Percentiles rank a stretch among this genome's conserved stretches.
Evolutionary conservation across 2,888 invertebrate species (phyloP).

Genomic region (Nemoura dubitans): DNA sequence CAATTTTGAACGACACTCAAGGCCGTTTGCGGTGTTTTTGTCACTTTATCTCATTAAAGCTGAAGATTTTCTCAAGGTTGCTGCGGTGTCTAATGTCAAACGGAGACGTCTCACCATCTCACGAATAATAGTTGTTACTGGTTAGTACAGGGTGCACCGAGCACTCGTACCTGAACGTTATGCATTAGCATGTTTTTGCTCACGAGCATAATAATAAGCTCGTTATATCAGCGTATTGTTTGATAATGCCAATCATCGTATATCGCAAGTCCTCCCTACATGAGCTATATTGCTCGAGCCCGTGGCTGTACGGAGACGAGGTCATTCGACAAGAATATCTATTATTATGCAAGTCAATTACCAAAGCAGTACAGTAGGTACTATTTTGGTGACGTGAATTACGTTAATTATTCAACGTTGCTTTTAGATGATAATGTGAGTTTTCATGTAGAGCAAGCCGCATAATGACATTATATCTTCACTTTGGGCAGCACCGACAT

Average conservation of each 20-base stretch:
- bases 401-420: constrained; percentile 5
- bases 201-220: background rate
- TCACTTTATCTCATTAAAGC: background rate
- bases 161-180: background rate
- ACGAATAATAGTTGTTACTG: background rate
- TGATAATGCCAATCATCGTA: background rate
- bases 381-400: background rate
- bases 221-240: background rate
- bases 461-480: background rate
- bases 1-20: background rate
- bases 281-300: too few relatives aligned
- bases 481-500: background rate
- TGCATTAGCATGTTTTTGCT: background rate
- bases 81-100: background rate
- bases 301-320: background rate
- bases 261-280: background rate
- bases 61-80: background rate
- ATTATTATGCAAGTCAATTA: background rate
- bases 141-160: too few relatives aligned
- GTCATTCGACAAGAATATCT: background rate
- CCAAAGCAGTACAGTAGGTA: background rate
- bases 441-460: background rate
- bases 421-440: background rate
- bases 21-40: background rate
- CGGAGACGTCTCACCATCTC: background rate